Conservation (phyloP, 2,888 invertebrate genomes). For the Heliconius sara region DNA sequence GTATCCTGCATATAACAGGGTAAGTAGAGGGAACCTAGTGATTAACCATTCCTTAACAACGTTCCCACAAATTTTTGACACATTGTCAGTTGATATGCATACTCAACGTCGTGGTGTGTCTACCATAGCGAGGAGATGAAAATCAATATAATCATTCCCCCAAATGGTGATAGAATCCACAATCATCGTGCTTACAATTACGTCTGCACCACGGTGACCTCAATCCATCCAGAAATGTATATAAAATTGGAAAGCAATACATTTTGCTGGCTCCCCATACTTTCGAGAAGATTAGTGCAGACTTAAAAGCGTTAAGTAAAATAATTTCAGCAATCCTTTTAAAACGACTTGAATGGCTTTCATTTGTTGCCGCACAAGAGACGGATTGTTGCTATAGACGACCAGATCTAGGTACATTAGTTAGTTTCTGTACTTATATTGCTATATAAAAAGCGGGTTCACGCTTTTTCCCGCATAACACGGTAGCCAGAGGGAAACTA, state of each 20-base stretch:
- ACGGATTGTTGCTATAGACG: slow-evolving; percentile 1
- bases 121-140: no score
- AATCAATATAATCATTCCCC: no score
- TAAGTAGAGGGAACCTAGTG: no score
- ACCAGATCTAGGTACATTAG: neutral
- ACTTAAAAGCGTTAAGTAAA: slow-evolving; percentile 26
- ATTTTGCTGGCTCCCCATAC: slow-evolving; percentile 18
- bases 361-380: slow-evolving; percentile 26
- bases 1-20: no score
- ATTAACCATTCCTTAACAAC: no score
- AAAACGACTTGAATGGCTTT: slow-evolving; percentile 22
- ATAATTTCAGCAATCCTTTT: slow-evolving; percentile 26
- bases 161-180: no score
- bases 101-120: no score
- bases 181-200: no score
- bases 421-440: neutral
- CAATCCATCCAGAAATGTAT: neutral
- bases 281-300: slow-evolving; percentile 13
- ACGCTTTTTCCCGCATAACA: neutral
- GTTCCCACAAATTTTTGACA: no score
- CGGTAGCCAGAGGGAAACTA: neutral
- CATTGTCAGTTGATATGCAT: no score
- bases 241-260: slow-evolving; percentile 8
- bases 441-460: no score
- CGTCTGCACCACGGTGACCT: neutral